Evolutionary conservation across 2,113 vertebrate genomes (phyloP), one percentile per base, ranked within the genome.

Genomic region (Coryphaenoides rupestris): DNA sequence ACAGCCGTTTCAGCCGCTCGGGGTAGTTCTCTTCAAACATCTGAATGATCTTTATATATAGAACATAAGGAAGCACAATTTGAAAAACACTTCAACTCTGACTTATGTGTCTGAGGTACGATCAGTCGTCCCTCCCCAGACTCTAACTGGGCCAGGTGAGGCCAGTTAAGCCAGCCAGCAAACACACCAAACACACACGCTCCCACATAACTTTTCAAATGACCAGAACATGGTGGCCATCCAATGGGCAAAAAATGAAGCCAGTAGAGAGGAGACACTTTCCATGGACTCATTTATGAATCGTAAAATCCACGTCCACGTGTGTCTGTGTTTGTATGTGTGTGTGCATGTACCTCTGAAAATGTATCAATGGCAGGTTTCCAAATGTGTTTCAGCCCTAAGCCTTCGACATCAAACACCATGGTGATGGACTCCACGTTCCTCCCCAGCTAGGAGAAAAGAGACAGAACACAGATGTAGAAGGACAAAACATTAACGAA

Each of bases 11-110:
- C 65, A 99, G 86, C 57, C 91, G 93, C 79, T 99, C 96, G 0
- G 96, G 96, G 63, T 94, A 99, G 54, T 99, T 98, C 65, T 95
- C 95, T 77, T 99, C 96, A 17, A 98, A 98, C 95, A 98, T 96
- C 73, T 92, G 79, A 70, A 98, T 92, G 65, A 98, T 87, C 96
- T 99, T 86, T 1, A 56, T 55, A 61, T 10, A 58, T 19, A 65
- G 56, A 65, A 13, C 14, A 56, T 60, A 21, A 49, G 12, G 13
- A 40, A 10, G 33, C 33, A 40, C 9, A 12, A 12, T 12, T 40
- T 40, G 33, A 40, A n/a, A n/a, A 40, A 40, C 33, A 7, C 9
- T 40, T 40, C 13, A 40, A 40, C 33, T 40, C 33, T 10, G 9
- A 12, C 33, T 40, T 40, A 2, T 40, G 2, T 40, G 9, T 40